phyloP scores from a whole-genome alignment of 2,888 invertebrate genomes.

The Meliscaeva auricollis region DNA sequence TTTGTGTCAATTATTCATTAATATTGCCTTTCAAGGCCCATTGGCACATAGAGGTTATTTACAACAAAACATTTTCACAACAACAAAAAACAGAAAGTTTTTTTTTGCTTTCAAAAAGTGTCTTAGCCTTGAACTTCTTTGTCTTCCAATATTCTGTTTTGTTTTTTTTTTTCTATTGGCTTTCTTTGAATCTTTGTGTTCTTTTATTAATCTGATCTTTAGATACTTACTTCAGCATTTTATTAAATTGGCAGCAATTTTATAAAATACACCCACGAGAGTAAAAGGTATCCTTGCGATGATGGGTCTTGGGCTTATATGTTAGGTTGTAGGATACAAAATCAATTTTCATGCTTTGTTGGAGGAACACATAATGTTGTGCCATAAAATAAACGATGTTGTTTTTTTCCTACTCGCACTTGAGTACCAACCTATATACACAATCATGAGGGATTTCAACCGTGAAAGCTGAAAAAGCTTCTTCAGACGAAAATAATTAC shows the following conservation, averaged over 20 bases:
- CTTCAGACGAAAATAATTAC: slow-evolving; percentile 1
- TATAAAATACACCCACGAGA: slow-evolving; percentile 45
- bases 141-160: background rate
- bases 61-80: background rate
- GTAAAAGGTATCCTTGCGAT: slow-evolving; percentile 39
- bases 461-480: background rate
- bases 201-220: slow-evolving; percentile 39
- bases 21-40: slow-evolving; percentile 21
- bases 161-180: background rate
- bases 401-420: background rate
- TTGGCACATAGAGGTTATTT: background rate
- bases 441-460: background rate
- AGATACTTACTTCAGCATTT: slow-evolving; percentile 43
- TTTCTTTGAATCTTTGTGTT: slow-evolving; percentile 3
- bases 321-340: slow-evolving; percentile 18
- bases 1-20: slow-evolving; percentile 35
- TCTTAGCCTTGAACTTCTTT: background rate
- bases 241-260: slow-evolving; percentile 52
- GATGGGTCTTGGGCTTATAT: background rate
- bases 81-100: background rate
- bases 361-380: slow-evolving; percentile 18
- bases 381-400: slow-evolving; percentile 16
- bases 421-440: no score
- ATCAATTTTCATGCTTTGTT: slow-evolving; percentile 38
- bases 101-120: background rate